Base-by-base conservation (phyloP, 1,140 invertebrate species). In the Leptonema lineaticorne region DNA sequence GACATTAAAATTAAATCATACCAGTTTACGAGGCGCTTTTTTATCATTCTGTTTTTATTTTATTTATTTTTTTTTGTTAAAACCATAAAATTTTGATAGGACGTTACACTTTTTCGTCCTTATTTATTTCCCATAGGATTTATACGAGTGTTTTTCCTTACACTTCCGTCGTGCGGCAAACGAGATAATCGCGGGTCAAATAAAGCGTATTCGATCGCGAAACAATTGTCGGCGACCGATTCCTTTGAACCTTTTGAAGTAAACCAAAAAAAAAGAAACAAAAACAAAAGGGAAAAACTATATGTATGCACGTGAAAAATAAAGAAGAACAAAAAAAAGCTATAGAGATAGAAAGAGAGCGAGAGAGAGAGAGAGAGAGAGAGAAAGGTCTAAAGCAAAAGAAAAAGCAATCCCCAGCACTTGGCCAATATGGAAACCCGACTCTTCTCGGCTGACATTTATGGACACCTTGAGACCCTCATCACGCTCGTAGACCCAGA, bases 401-500 rank as follows among this genome's bases (percentile, higher is more conserved):
- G 24, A 59, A 30, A n/a, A n/a, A n/a, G n/a, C n/a, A n/a, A n/a
- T n/a, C n/a, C 28, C 24, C 30, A 20, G 45, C 37, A 27, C 37
- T 24, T 16, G n/a, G 14, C 14, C 59, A 24, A 62, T 45, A 45
- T 62, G 59, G 59, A 62, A 62, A 62, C 45, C 59, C 59, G 2
- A 20, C 18, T n/a, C 28, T 30, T 33, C 24, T 24, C 16, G 26
- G 2, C 20, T 60, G 59, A 62, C 59, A 45, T 33, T 62, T 62
- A 62, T 62, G 59, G 59, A 62, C 59, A 62, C 59, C 30, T 62
- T 62, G 30, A n/a, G 59, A 62, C 59, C 59, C 59, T 62, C 33
- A 27, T 62, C 59, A 62, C 22, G 2, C 33, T 1, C 11, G 37
- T 9, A 9, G 16, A 11, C 37, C 11, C 1, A 9, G 3, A 41